These are phyloP conservation scores for Silurus meridionalis DNA, from an alignment of 2,113 vertebrate genomes.

Conservation along the genomic window DNA sequence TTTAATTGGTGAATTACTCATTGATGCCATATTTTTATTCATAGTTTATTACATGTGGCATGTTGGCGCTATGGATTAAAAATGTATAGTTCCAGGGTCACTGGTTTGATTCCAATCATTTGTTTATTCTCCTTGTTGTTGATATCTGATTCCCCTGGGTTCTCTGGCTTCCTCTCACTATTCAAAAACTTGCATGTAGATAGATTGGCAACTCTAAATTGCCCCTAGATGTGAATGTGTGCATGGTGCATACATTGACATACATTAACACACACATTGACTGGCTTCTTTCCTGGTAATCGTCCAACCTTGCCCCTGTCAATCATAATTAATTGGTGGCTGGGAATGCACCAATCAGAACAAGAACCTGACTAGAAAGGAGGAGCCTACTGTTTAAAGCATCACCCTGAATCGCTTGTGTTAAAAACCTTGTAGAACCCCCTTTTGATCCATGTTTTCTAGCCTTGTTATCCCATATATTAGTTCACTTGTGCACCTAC, in stretches of 20 bases:
- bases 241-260: background rate
- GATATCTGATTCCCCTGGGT: background rate
- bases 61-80: background rate
- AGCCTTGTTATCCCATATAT: no score
- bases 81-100: background rate
- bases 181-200: background rate
- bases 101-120: background rate
- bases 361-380: no score
- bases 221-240: background rate
- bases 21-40: background rate
- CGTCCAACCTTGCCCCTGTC: no score
- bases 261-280: background rate
- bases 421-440: no score
- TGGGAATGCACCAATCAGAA: no score
- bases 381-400: no score
- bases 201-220: background rate
- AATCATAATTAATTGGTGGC: no score
- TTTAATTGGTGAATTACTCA: background rate
- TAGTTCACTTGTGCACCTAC: no score
- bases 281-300: background rate
- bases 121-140: background rate
- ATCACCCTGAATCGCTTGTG: no score
- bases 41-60: background rate
- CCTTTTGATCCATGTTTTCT: no score
- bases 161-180: background rate